Evolutionary conservation across 2,113 vertebrate genomes (phyloP).

Genomic region (Willisornis vidua): DNA sequence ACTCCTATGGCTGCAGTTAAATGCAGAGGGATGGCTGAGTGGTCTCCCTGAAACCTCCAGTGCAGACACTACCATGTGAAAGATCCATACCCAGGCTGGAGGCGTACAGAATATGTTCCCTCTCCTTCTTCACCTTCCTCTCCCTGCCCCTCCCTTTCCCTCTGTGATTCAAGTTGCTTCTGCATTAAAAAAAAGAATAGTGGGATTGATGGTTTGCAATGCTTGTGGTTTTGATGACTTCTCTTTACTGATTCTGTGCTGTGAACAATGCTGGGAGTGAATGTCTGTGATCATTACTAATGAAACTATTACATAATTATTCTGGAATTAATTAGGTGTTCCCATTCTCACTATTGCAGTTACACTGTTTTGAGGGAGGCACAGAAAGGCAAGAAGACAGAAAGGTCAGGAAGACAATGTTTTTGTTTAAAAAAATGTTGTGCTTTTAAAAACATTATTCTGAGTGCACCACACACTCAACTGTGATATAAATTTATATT

Average conservation of each 20-base stretch:
- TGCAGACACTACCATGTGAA: accelerated
- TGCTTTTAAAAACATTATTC: background rate
- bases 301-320: background rate
- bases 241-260: background rate
- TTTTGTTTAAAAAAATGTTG: background rate
- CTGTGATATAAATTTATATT: background rate
- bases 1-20: background rate
- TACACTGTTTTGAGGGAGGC: background rate
- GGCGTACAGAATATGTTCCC: accelerated
- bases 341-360: background rate
- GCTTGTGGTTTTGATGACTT: background rate
- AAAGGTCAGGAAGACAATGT: background rate
- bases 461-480: background rate
- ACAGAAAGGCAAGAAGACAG: background rate
- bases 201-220: background rate
- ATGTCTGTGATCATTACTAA: background rate
- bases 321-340: background rate
- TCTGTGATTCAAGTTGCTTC: background rate
- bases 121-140: background rate
- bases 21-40: background rate
- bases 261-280: background rate
- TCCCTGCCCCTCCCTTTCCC: background rate
- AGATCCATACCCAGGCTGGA: background rate
- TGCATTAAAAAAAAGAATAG: background rate
- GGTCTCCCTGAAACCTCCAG: background rate